Conservation (phyloP, 2,888 invertebrate species). For the Drosophila nr. fundita region DNA sequence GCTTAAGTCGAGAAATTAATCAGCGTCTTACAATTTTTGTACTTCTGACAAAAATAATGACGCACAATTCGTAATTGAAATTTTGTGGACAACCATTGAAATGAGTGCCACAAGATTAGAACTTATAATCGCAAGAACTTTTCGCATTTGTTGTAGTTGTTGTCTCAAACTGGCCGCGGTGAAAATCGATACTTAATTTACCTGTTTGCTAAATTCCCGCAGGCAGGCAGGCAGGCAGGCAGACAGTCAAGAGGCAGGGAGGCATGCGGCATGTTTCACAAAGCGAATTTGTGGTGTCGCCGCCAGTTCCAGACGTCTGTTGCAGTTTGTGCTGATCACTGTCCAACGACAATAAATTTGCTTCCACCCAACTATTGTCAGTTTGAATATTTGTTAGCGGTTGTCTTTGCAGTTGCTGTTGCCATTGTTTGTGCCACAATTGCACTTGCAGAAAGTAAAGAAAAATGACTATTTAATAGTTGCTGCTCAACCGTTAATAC, state of each 20-base stretch:
- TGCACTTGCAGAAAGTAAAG: background rate
- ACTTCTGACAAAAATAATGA: no score
- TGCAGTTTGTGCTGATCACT: background rate
- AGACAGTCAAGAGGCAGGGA: background rate
- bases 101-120: background rate
- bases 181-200: background rate
- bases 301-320: background rate
- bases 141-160: background rate
- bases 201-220: background rate
- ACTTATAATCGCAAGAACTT: background rate
- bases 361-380: background rate
- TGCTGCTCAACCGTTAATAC: background rate
- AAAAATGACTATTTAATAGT: background rate
- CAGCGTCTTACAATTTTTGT: background rate
- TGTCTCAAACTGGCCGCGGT: background rate
- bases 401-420: background rate
- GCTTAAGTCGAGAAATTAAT: background rate
- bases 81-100: background rate
- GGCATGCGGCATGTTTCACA: background rate
- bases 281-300: background rate
- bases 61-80: background rate
- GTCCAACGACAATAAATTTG: background rate
- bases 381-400: background rate
- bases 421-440: background rate
- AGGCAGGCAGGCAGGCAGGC: background rate